phyloP scores from a whole-genome alignment of 2,113 vertebrate species.

The Felis chaus region DNA sequence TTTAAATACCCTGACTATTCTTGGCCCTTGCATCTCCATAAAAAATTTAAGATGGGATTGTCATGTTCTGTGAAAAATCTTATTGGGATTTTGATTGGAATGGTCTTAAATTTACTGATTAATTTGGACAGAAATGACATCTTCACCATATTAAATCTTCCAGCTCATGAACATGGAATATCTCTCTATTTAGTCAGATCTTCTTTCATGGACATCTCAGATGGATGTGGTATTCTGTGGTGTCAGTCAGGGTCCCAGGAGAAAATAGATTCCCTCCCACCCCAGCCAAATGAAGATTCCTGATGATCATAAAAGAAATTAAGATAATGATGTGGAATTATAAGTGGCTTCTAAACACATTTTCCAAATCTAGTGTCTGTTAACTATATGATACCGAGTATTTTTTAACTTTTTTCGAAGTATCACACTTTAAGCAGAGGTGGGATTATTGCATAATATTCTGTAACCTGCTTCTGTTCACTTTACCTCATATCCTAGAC shows the following conservation, averaged over 20 bases:
- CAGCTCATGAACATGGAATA: not conserved
- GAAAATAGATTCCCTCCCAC: not conserved
- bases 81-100: not conserved
- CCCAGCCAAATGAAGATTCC: not conserved
- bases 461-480: not conserved
- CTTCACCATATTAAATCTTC: not conserved
- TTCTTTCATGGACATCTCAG: not conserved
- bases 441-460: not conserved
- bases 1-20: not conserved
- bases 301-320: not conserved
- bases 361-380: constrained; percentile 18
- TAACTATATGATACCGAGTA: not conserved
- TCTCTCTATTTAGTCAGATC: not conserved
- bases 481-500: not conserved
- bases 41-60: constrained; percentile 16
- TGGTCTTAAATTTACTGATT: constrained; percentile 7
- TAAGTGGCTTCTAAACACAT: not conserved
- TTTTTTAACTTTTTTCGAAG: not conserved
- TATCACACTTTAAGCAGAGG: constrained; percentile 15
- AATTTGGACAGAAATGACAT: not conserved
- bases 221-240: not conserved
- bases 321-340: constrained; percentile 8
- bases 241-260: not conserved
- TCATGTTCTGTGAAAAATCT: not conserved
- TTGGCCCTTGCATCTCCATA: not conserved